Evolutionary conservation across 2,888 invertebrate genomes (phyloP).

Genomic region (Incurvaria masculella): DNA sequence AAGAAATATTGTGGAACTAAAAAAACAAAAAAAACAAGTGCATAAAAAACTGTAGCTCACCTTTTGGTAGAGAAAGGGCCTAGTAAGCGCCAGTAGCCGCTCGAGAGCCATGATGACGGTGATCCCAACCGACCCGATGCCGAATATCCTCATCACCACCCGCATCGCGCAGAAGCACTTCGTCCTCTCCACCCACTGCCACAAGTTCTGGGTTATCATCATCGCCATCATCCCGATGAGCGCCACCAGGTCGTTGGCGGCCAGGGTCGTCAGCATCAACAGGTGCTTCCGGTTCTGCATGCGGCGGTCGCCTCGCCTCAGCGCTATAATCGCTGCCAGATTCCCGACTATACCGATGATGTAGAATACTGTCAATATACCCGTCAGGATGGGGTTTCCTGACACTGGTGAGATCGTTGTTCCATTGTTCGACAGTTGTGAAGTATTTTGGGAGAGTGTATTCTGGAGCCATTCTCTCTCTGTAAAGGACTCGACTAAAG

Average conservation of each 20-base stretch:
- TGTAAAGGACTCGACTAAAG: too few relatives aligned
- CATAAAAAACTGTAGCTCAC: constrained; percentile 41
- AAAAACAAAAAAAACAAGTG: too few relatives aligned
- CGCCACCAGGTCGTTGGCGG: constrained; percentile 78
- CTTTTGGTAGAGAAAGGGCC: constrained; percentile 86
- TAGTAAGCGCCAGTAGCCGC: constrained; percentile 80
- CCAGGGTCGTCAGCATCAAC: constrained; percentile 73
- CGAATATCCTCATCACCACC: constrained; percentile 77
- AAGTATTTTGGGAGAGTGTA: too few relatives aligned
- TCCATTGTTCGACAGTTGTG: too few relatives aligned
- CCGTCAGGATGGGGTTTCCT: too few relatives aligned
- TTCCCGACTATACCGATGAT: constrained; percentile 71
- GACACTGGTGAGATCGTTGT: too few relatives aligned
- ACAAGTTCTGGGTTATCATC: constrained; percentile 55
- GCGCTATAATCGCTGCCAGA: constrained; percentile 69
- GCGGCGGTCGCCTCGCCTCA: constrained; percentile 67
- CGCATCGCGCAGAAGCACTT: constrained; percentile 61
- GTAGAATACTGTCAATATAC: constrained; percentile 58
- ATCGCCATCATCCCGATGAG: constrained; percentile 72
- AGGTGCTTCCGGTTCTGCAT: constrained; percentile 78
- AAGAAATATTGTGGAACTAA: too few relatives aligned
- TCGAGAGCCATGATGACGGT: constrained; percentile 87
- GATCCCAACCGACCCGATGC: constrained; percentile 83
- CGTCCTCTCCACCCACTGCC: constrained; percentile 33
- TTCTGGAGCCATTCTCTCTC: too few relatives aligned